These are phyloP conservation scores for Rutpela maculata DNA, from an alignment of 2,888 invertebrate species.

Conservation along the genomic window DNA sequence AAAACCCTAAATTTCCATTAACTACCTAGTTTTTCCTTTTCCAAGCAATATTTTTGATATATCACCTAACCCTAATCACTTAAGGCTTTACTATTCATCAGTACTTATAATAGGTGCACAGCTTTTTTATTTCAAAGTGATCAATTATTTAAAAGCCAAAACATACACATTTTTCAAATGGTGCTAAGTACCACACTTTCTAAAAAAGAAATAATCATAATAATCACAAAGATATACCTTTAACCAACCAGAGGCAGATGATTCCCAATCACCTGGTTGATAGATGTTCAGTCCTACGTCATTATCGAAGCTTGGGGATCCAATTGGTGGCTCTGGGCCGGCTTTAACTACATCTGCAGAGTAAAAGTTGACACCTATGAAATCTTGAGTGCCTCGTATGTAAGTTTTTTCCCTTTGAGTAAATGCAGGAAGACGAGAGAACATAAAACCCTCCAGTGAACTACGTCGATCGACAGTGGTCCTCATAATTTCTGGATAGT, in stretches of 20 bases:
- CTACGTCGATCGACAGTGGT: slow-evolving; percentile 77
- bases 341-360: slow-evolving; percentile 76
- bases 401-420: slow-evolving; percentile 77
- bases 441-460: slow-evolving; percentile 76
- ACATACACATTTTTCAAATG: too few relatives aligned
- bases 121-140: too few relatives aligned
- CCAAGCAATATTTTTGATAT: too few relatives aligned
- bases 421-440: slow-evolving; percentile 80
- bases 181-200: too few relatives aligned
- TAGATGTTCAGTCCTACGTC: slow-evolving; percentile 2
- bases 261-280: slow-evolving; percentile 4
- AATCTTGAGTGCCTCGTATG: slow-evolving; percentile 81
- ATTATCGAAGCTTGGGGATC: neutral
- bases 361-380: slow-evolving; percentile 87
- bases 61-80: too few relatives aligned
- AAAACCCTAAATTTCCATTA: too few relatives aligned
- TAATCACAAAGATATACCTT: slow-evolving; percentile 16
- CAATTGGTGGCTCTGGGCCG: slow-evolving; percentile 27
- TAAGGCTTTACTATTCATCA: too few relatives aligned
- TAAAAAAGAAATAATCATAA: too few relatives aligned
- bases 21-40: too few relatives aligned
- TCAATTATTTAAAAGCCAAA: too few relatives aligned
- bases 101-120: too few relatives aligned
- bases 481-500: slow-evolving; percentile 82
- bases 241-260: slow-evolving; percentile 32